Conservation (phyloP, 2,797 vertebrate species). For the Anabas testudineus region DNA sequence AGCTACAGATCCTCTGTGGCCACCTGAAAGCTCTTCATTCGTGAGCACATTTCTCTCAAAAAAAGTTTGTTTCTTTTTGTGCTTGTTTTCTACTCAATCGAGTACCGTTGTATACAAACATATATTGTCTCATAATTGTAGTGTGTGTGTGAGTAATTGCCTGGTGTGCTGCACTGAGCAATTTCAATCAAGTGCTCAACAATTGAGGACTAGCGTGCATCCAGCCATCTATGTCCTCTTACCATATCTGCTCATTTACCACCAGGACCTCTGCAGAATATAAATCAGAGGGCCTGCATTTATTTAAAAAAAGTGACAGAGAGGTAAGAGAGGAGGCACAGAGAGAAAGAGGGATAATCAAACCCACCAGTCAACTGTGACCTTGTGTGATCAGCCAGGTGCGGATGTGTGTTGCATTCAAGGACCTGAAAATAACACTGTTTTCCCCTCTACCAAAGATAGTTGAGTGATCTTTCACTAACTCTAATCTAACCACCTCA, state of each 20-base stretch:
- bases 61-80: conserved; percentile 6
- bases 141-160: conserved; percentile 52
- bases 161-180: conserved; percentile 40
- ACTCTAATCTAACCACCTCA: too few relatives aligned
- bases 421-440: not conserved
- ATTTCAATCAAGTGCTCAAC: conserved; percentile 63
- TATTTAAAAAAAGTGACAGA: conserved; percentile 31
- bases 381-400: conserved; percentile 26
- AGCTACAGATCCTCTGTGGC: conserved; percentile 1
- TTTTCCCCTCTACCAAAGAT: too few relatives aligned
- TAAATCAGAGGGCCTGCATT: conserved; percentile 52
- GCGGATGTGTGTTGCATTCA: conserved; percentile 9
- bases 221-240: conserved; percentile 41
- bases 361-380: conserved; percentile 32
- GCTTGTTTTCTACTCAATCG: conserved; percentile 24
- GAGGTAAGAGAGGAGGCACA: conserved; percentile 1
- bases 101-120: conserved; percentile 7
- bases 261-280: conserved; percentile 40
- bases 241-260: conserved; percentile 54
- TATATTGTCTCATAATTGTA: conserved; percentile 46
- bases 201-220: conserved; percentile 42
- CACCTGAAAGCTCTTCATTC: conserved; percentile 11
- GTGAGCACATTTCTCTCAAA: not conserved
- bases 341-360: conserved; percentile 22
- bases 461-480: too few relatives aligned